Evolutionary conservation across 1,140 invertebrate species (phyloP).

Genomic region (Temnothorax curvispinosus): DNA sequence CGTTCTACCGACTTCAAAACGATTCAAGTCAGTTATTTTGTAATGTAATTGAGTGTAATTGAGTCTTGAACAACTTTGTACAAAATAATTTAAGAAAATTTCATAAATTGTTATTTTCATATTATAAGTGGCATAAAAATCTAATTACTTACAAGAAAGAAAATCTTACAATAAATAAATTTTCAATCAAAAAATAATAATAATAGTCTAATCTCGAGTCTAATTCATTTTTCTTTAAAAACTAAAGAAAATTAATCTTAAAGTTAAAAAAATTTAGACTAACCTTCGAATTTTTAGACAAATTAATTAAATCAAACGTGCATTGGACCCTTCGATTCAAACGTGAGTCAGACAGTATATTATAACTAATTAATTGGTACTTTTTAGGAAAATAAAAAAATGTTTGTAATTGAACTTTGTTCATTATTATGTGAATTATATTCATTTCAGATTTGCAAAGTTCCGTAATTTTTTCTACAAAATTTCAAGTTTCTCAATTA

Average conservation of each 20-base stretch:
- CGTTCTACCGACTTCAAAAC: not conserved
- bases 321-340: not conserved
- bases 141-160: not conserved
- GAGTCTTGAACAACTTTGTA: not conserved
- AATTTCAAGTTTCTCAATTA: not conserved
- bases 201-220: not conserved
- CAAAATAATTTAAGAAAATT: not conserved
- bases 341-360: not conserved
- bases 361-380: not conserved
- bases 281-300: not conserved
- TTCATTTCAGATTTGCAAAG: not conserved
- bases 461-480: not conserved
- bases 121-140: not conserved
- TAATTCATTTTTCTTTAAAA: not conserved
- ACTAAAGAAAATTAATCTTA: not conserved
- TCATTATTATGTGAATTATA: not conserved
- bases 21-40: not conserved
- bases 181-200: not conserved
- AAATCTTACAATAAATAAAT: not conserved
- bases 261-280: not conserved
- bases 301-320: not conserved
- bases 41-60: not conserved
- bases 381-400: not conserved
- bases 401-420: not conserved
- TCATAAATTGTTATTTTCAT: not conserved